Evolutionary conservation across 2,888 invertebrate genomes (phyloP), one percentile per base, ranked within the genome.

Genomic region (Synanthedon vespiformis): DNA sequence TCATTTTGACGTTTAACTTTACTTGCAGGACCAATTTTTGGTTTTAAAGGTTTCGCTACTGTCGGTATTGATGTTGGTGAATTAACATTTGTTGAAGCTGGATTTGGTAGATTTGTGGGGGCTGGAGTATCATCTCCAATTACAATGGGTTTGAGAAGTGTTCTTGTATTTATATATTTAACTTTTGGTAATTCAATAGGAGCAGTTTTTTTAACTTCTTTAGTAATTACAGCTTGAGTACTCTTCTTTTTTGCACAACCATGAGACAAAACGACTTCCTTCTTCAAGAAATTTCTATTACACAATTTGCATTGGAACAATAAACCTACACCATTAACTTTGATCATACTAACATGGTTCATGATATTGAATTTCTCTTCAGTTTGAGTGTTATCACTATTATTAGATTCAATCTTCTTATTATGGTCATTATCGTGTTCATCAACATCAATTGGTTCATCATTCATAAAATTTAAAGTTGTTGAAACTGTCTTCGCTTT

Each of bases 231-330:
- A 44, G 4, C 8, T 48, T 13, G 14, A 48, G 22, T 10, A 18
- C 34, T 54, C 12, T 73, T 75, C 59, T 70, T 80, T 70, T 80
- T 86, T 34, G 87, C 80, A 65, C 88, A 88, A 47, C 71, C 78
- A 56, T 88, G 88, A 55, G 71, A 67, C 61, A 74, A 59, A 1
- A 87, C 79, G 2, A 81, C 77, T 51, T 84, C 79, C 61, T 80
- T 80, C 55, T 78, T 83, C 4, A 87, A 62, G 57, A 88, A 86
- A 56, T 88, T 85, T 58, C 84, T 76, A 56, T 82, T 83, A 56
- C 88, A 88, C 16, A 86, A 60, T 60, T 79, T 80, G 64, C 88
- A 88, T 57, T 86, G 84, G 61, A 77, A 88, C 14, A 88, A 61
- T n/a, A 75, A 65, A 51, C 88, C 88, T 2, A 87, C 84, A 48